These are phyloP conservation scores for Dynastes grantii DNA, from an alignment of 2,888 invertebrate genomes.

Conservation along the genomic window DNA sequence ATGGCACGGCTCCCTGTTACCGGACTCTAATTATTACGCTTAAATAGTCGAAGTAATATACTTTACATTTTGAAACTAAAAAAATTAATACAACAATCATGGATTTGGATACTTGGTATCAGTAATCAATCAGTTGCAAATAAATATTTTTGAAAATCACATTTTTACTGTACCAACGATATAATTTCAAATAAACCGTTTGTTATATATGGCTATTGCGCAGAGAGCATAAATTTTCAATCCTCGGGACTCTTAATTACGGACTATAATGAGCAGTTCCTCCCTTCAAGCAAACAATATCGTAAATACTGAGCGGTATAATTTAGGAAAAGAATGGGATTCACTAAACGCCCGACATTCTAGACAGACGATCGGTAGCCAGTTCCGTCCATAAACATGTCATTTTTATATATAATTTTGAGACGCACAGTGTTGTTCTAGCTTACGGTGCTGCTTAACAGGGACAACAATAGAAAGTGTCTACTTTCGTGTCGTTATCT, in stretches of 20 bases:
- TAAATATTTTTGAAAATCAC: too few species aligned
- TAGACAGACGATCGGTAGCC: slow-evolving; percentile 10
- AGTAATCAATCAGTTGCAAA: too few species aligned
- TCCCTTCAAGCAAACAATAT: slow-evolving; percentile 4
- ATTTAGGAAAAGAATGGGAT: not conserved
- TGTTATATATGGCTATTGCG: not conserved
- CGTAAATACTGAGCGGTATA: not conserved
- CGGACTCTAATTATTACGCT: too few species aligned
- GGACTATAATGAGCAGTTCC: not conserved
- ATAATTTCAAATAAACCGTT: not conserved
- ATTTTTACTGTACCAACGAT: too few species aligned
- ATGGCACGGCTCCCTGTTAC: too few species aligned
- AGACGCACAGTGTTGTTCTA: not conserved
- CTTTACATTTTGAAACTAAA: too few species aligned
- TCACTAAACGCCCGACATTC: not conserved
- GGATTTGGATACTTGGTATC: too few species aligned
- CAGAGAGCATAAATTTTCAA: not conserved
- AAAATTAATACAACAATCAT: too few species aligned
- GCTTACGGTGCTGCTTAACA: slow-evolving; percentile 16
- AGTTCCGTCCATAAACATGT: slow-evolving; percentile 23
- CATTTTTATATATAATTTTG: slow-evolving; percentile 18
- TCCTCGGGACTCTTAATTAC: not conserved
- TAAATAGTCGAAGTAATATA: too few species aligned
- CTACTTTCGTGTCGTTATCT: slow-evolving; percentile 31
- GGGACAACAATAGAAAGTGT: slow-evolving; percentile 23